Base-by-base conservation (phyloP, 2,888 invertebrate species). In the Phania funesta region DNA sequence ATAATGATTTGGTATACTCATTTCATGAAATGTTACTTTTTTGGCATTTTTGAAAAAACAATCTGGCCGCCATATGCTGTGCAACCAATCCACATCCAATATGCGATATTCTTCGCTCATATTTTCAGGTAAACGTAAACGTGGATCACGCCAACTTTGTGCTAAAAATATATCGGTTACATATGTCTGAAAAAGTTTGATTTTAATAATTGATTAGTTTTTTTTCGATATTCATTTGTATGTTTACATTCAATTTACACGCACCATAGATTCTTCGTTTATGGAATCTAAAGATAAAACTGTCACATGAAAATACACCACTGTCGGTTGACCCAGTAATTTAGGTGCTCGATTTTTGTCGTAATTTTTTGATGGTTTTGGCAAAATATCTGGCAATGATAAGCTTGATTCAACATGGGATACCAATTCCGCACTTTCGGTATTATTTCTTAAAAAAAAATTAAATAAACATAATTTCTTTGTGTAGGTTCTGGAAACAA, bases 21-120 rank as follows among this genome's bases (percentile, higher is more conserved):
- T 97, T 92, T 97, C 97, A 86, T 97, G 97, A 88, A 97, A 97
- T 16, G 97, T 97, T n/a, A 93, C 97, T 88, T 96, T 96, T 91
- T 97, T 97, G 18, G 97, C 97, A 90, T 97, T 97, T 91, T 97
- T 97, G 91, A 97, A 97, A 92, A 97, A 97, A 90, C 97, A 96
- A 91, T 97, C 97, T 0, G 97, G 97, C 76, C 97, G 92, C 97
- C 97, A 97, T 89, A 97, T 97, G 90, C 94, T 94, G 91, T 96
- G 96, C 86, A 97, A 92, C 97, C 97, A 97, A 86, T 96, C 96
- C 26, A 97, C 96, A 88, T 97, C 97, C 67, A 97, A 92, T 87
- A 97, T 97, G 84, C 97, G 93, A 91, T 97, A 97, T 87, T 97
- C 96, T 87, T 97, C 96, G 88, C 96, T 96, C 97, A 97, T 97